Evolutionary conservation across 2,888 invertebrate genomes (phyloP).

Genomic region (Schizotus pectinicornis): DNA sequence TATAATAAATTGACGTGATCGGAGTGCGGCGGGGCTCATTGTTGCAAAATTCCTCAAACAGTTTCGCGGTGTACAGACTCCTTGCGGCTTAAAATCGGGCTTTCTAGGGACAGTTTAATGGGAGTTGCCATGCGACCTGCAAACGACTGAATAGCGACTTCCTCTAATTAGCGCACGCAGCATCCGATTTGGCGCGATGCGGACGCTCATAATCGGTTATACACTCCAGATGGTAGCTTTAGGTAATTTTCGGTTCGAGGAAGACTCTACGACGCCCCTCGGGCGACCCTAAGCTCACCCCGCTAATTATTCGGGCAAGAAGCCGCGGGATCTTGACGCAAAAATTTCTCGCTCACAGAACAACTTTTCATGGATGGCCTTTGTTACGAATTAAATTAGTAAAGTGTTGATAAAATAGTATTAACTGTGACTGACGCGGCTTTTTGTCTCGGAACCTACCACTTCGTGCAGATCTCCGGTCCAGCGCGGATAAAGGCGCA

Average conservation of each 20-base stretch:
- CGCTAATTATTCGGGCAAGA: too few relatives aligned
- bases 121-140: slow-evolving; percentile 49
- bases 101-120: slow-evolving; percentile 8
- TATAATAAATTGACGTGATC: slow-evolving; percentile 23
- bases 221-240: slow-evolving; percentile 49
- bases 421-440: not conserved
- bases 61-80: slow-evolving; percentile 8
- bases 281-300: too few relatives aligned
- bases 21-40: not conserved
- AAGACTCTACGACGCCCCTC: too few relatives aligned
- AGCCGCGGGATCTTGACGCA: too few relatives aligned
- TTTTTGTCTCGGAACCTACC: not conserved
- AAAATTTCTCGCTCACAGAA: not conserved
- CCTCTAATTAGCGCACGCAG: slow-evolving; percentile 52
- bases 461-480: not conserved
- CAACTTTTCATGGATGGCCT: not conserved
- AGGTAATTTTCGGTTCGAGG: slow-evolving; percentile 32
- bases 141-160: slow-evolving; percentile 47
- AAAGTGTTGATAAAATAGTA: not conserved
- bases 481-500: too few relatives aligned
- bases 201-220: slow-evolving; percentile 49
- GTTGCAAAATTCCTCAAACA: slow-evolving; percentile 17
- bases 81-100: slow-evolving; percentile 15
- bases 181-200: slow-evolving; percentile 51
- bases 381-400: not conserved